Evolutionary conservation across 2,888 invertebrate species (phyloP).

Genomic region (Dyspetes luteomarginatus): DNA sequence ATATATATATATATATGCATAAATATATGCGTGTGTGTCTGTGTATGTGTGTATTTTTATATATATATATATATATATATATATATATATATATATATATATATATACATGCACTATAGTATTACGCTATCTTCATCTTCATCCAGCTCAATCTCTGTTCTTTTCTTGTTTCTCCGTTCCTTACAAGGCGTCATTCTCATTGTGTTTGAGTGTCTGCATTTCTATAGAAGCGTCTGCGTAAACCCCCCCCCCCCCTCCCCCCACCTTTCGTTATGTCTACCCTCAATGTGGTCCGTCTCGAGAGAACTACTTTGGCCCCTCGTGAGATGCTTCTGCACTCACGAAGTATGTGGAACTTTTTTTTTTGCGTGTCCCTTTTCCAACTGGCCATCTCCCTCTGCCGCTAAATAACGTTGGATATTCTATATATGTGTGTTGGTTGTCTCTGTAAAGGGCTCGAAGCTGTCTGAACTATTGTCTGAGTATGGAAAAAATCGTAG

Average conservation of each 20-base stretch:
- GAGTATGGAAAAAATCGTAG: neutral
- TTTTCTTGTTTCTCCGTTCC: constrained; percentile 35
- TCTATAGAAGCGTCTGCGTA: constrained; percentile 5
- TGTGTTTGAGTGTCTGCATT: constrained; percentile 13
- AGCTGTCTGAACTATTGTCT: constrained; percentile 30
- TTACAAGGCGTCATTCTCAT: constrained; percentile 20
- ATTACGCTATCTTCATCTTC: constrained; percentile 39
- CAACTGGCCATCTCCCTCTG: neutral
- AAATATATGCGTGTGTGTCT: too few relatives aligned
- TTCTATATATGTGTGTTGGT: neutral
- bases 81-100: neutral
- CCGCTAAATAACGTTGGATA: neutral
- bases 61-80: constrained; percentile 7
- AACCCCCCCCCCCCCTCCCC: too few relatives aligned
- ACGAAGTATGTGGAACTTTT: constrained; percentile 35
- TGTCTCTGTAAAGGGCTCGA: constrained; percentile 32
- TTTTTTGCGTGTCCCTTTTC: neutral
- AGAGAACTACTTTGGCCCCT: constrained; percentile 48
- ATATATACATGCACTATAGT: neutral
- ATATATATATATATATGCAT: too few relatives aligned
- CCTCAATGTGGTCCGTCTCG: constrained; percentile 55
- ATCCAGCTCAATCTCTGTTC: constrained; percentile 21
- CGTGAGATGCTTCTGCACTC: constrained; percentile 32
- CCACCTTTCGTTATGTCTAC: constrained; percentile 31
- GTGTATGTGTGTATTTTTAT: too few relatives aligned